These are phyloP conservation scores for Cryptotermes secundus DNA, from an alignment of 1,140 invertebrate genomes.

Conservation along the genomic window DNA sequence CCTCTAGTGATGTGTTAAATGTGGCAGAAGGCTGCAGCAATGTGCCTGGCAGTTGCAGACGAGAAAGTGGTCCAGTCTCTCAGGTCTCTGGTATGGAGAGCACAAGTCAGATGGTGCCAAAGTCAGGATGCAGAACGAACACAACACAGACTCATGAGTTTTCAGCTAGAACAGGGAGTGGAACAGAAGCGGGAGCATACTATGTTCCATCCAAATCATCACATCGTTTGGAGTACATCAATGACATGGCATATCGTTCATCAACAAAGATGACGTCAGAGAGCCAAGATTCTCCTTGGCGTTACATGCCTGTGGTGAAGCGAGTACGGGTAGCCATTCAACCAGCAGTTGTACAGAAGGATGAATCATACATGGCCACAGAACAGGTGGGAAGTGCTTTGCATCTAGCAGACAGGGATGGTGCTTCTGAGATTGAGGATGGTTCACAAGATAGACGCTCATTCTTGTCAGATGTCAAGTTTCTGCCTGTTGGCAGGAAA, in stretches of 20 bases:
- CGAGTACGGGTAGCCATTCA: slow-evolving; percentile 5
- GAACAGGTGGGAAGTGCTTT: slow-evolving; percentile 4
- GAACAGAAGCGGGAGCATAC: not conserved
- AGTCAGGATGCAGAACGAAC: slow-evolving; percentile 17
- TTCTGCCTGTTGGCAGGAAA: not conserved
- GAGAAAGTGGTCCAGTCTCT: not conserved
- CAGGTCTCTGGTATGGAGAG: not conserved
- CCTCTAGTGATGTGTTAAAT: slow-evolving; percentile 32
- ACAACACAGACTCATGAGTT: slow-evolving; percentile 19
- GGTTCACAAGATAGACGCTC: not conserved
- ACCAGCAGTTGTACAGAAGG: slow-evolving; percentile 20
- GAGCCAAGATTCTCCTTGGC: slow-evolving; percentile 50
- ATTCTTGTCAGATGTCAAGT: slow-evolving; percentile 19
- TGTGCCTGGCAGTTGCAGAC: not conserved
- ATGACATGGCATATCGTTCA: slow-evolving; percentile 19
- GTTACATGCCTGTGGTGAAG: slow-evolving; percentile 44
- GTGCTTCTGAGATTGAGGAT: slow-evolving; percentile 18
- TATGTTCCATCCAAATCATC: slow-evolving; percentile 10
- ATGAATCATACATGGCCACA: not conserved
- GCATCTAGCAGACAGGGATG: not conserved
- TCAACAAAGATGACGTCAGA: slow-evolving; percentile 25
- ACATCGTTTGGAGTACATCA: slow-evolving; percentile 9
- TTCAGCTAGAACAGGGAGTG: not conserved
- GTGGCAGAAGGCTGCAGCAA: slow-evolving; percentile 35
- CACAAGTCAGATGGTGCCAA: not conserved